Evolutionary conservation across 1,140 invertebrate species (phyloP).

Genomic region (Copidosoma floridanum): DNA sequence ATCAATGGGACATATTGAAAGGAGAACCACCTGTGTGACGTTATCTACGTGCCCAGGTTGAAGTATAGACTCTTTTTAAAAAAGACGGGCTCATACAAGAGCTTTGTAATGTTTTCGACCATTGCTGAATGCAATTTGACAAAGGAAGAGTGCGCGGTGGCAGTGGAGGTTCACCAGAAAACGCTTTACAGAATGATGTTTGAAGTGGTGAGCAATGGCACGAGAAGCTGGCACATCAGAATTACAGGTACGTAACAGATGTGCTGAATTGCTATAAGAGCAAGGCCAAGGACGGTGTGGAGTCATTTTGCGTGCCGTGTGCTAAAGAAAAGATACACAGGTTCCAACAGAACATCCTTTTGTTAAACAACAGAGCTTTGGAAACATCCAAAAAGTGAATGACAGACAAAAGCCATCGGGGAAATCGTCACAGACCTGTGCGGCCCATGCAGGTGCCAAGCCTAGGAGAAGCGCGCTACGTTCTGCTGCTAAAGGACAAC

Average conservation of each 20-base stretch:
- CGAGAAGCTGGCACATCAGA: slow-evolving; percentile 48
- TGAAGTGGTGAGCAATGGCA: slow-evolving; percentile 30
- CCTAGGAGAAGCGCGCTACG: slow-evolving; percentile 31
- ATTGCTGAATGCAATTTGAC: slow-evolving; percentile 1
- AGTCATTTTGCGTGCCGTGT: no score
- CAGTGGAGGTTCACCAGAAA: slow-evolving; percentile 18
- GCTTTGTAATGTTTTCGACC: slow-evolving; percentile 25
- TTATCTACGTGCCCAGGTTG: slow-evolving; percentile 46
- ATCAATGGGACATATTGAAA: slow-evolving; percentile 30
- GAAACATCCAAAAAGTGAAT: slow-evolving; percentile 35
- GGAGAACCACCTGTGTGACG: slow-evolving; percentile 37
- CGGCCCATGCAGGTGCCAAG: slow-evolving; percentile 34
- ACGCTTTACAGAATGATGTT: slow-evolving; percentile 29
- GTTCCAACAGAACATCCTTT: no score
- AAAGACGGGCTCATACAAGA: slow-evolving; percentile 38
- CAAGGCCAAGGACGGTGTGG: slow-evolving; percentile 36
- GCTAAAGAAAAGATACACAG: slow-evolving; percentile 43
- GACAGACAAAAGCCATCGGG: background rate
- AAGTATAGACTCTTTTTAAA: slow-evolving; percentile 49
- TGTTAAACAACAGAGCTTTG: no score
- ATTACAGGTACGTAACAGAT: slow-evolving; percentile 43
- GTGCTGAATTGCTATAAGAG: slow-evolving; percentile 37
- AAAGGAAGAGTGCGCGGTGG: slow-evolving; percentile 11
- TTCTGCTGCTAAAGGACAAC: slow-evolving; percentile 39
- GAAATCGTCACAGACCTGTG: slow-evolving; percentile 33